phyloP scores from a whole-genome alignment of 2,113 vertebrate species.

The Piprites chloris region DNA sequence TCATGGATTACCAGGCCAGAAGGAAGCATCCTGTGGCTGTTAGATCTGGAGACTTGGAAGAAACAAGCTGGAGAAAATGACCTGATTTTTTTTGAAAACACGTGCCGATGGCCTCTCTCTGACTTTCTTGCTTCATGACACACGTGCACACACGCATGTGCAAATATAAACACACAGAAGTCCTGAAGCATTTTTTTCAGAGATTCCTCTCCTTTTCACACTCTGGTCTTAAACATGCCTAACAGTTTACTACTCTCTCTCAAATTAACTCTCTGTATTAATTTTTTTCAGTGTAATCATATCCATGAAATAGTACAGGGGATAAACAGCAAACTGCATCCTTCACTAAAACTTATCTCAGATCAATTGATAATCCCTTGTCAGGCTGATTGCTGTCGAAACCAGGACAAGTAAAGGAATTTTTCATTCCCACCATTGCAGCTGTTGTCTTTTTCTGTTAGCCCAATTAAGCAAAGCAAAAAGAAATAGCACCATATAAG shows the following conservation, averaged over 20 bases:
- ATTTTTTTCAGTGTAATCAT: not conserved
- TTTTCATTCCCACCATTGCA: constrained; percentile 39
- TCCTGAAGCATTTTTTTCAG: not conserved
- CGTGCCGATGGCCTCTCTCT: not conserved
- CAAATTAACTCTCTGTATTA: not conserved
- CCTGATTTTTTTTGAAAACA: not conserved
- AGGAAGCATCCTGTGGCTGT: not conserved
- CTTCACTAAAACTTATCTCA: not conserved
- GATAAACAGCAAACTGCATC: not conserved
- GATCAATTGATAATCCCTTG: constrained; percentile 34
- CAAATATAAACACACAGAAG: not conserved
- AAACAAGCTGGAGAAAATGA: not conserved
- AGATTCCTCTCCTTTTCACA: not conserved
- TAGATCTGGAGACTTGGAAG: not conserved
- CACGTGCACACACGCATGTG: fast-evolving
- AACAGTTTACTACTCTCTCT: not conserved
- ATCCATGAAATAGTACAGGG: not conserved
- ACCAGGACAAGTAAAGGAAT: constrained; percentile 34
- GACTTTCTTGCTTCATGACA: not conserved
- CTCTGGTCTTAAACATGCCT: not conserved
- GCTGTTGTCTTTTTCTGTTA: constrained; percentile 60
- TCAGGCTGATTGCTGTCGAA: constrained; percentile 43
- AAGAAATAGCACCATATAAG: constrained; percentile 22
- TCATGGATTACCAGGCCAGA: not conserved
- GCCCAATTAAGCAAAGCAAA: constrained; percentile 51